A percentile compares a stretch with the other conserved stretches of the same genome.
These are phyloP conservation scores for Polietes domitor DNA, from an alignment of 2,888 invertebrate species.

Conservation along the genomic window DNA sequence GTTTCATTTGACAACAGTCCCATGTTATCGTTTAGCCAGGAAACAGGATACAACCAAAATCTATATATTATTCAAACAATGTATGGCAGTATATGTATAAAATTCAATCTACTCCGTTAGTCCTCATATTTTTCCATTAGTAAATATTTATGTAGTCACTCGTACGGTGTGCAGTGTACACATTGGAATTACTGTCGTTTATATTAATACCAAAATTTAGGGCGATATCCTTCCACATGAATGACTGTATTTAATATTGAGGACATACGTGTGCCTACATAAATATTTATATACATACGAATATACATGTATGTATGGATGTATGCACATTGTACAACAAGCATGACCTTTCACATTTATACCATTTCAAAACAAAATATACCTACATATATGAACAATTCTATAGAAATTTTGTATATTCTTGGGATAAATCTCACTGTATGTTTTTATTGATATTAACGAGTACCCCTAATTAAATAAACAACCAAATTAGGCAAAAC, in stretches of 20 bases:
- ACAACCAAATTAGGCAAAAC: too few species aligned
- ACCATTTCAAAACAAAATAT: background rate
- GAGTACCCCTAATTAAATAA: too few species aligned
- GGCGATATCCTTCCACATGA: background rate
- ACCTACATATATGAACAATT: background rate
- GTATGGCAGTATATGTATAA: too few species aligned
- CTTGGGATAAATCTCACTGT: too few species aligned
- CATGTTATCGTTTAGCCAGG: too few species aligned
- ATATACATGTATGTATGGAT: background rate
- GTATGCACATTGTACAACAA: background rate
- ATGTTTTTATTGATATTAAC: too few species aligned
- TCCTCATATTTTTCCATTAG: slow-evolving; percentile 16
- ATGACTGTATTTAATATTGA: slow-evolving; percentile 4
- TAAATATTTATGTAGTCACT: background rate
- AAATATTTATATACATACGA: background rate
- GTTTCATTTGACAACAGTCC: too few species aligned
- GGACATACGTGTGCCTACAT: background rate
- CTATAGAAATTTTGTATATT: too few species aligned
- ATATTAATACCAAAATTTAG: background rate
- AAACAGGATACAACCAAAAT: too few species aligned
- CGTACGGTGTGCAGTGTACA: background rate
- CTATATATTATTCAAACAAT: too few species aligned
- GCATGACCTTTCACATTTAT: slow-evolving; percentile 20
- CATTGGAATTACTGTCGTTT: background rate
- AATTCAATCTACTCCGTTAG: background rate